Percentiles rank a stretch among this genome's conserved stretches.
phyloP scores from a whole-genome alignment of 2,888 invertebrate species.

The Flexamia atlantica region DNA sequence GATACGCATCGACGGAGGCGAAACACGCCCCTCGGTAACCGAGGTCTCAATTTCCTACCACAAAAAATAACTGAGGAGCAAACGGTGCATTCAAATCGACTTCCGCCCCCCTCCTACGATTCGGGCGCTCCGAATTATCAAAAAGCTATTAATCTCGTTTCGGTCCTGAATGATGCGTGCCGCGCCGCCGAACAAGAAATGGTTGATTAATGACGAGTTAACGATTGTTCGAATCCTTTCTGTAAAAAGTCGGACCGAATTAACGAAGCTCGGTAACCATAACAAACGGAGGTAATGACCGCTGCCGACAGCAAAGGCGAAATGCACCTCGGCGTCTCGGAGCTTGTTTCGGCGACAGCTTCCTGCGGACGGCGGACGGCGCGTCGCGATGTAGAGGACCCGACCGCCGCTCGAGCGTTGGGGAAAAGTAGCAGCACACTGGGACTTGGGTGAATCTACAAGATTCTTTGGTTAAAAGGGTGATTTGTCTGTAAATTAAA shows the following conservation, averaged over 20 bases:
- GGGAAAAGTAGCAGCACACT: too few relatives aligned
- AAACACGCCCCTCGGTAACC: conserved; percentile 49
- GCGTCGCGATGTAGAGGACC: too few relatives aligned
- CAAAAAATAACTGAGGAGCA: conserved; percentile 59
- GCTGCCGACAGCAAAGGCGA: conserved; percentile 13
- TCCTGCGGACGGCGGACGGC: not conserved
- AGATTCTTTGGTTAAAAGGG: too few relatives aligned
- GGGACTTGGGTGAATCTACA: too few relatives aligned
- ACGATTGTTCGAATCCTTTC: conserved; percentile 57
- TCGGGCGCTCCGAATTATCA: conserved; percentile 53
- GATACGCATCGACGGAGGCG: conserved; percentile 62
- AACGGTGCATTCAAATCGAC: conserved; percentile 60
- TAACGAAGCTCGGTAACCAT: conserved; percentile 26
- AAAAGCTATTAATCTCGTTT: conserved; percentile 57
- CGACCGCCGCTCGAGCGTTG: too few relatives aligned
- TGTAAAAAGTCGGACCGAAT: conserved; percentile 45
- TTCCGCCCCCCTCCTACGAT: conserved; percentile 16
- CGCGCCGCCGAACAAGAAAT: conserved; percentile 53
- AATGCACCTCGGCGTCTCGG: conserved; percentile 21
- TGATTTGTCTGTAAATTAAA: too few relatives aligned
- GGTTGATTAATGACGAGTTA: conserved; percentile 39
- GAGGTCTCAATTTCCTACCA: conserved; percentile 62
- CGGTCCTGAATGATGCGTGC: conserved; percentile 41
- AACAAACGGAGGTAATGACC: conserved; percentile 46
- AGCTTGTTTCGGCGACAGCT: conserved; percentile 10